Evolutionary conservation across 2,797 vertebrate genomes (phyloP).

Genomic region (Silurus aristotelis): DNA sequence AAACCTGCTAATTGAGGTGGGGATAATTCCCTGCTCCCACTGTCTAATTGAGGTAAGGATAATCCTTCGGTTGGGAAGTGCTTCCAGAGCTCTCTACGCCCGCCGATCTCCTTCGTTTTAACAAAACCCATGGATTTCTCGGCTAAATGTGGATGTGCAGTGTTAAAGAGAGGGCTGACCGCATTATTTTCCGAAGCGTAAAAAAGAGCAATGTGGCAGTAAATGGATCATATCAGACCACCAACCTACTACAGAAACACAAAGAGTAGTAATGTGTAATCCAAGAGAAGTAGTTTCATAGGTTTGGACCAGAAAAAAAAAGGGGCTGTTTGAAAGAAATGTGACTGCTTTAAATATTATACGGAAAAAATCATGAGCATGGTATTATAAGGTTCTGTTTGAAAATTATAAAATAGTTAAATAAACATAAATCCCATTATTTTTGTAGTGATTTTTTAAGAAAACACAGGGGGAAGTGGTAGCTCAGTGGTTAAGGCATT

Average conservation of each 20-base stretch:
- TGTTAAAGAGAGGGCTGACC: slow-evolving; percentile 50
- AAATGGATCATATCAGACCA: slow-evolving; percentile 40
- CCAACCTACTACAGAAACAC: slow-evolving; percentile 27
- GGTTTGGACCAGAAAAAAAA: background rate
- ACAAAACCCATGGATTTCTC: slow-evolving; percentile 22
- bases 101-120: slow-evolving; percentile 40
- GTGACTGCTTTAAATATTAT: background rate
- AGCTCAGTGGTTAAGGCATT: too few relatives aligned
- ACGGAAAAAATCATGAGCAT: background rate
- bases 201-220: slow-evolving; percentile 39
- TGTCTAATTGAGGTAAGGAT: slow-evolving; percentile 20
- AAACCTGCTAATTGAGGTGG: slow-evolving; percentile 29
- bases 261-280: slow-evolving; percentile 14
- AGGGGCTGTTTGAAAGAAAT: background rate
- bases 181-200: slow-evolving; percentile 41
- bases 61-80: slow-evolving; percentile 42
- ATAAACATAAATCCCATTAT: too few relatives aligned
- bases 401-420: too few relatives aligned
- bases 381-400: background rate
- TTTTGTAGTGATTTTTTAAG: too few relatives aligned
- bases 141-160: slow-evolving; percentile 37
- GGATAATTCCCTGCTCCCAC: slow-evolving; percentile 25
- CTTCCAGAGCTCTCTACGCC: slow-evolving; percentile 50
- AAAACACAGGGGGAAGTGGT: too few relatives aligned
- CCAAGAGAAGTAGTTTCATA: slow-evolving; percentile 17